A percentile compares a stretch with the other conserved stretches of the same genome.
These are phyloP conservation scores for Euura saliciscinereae DNA, from an alignment of 1,140 invertebrate genomes.

Conservation along the genomic window DNA sequence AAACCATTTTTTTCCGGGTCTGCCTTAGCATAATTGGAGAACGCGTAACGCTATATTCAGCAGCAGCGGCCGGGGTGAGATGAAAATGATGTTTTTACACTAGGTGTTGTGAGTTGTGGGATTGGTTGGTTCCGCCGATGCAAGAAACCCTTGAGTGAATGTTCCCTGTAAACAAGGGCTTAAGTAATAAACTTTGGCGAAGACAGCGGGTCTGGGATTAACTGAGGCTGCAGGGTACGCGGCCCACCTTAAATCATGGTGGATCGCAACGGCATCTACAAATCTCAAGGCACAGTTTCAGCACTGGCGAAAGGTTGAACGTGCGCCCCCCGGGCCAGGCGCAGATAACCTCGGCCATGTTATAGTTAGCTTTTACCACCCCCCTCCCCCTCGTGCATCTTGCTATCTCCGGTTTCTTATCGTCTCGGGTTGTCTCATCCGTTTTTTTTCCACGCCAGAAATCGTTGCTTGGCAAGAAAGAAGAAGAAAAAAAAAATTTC, in stretches of 20 bases:
- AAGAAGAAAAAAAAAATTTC: background rate
- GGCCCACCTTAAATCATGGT: background rate
- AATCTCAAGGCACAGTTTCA: slow-evolving; percentile 4
- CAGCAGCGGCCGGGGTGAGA: too few species aligned
- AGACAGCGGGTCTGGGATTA: slow-evolving; percentile 6
- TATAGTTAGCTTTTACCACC: slow-evolving; percentile 4
- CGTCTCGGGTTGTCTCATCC: too few species aligned
- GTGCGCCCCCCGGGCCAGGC: background rate
- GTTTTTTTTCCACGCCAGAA: background rate
- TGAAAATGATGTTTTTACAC: too few species aligned
- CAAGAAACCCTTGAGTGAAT: slow-evolving; percentile 5
- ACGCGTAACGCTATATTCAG: too few species aligned
- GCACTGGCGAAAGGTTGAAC: background rate
- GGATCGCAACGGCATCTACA: background rate
- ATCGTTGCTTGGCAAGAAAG: background rate
- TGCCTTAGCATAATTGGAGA: too few species aligned
- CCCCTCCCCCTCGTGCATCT: too few species aligned
- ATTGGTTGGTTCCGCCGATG: background rate
- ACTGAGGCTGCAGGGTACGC: too few species aligned
- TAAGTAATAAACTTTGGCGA: slow-evolving; percentile 5
- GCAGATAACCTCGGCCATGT: background rate
- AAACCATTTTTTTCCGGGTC: too few species aligned
- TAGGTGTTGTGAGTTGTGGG: background rate
- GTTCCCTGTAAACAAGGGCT: slow-evolving; percentile 6
- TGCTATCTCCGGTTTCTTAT: background rate